phyloP scores from a whole-genome alignment of 2,113 vertebrate species.

The Harpagus bidentatus region DNA sequence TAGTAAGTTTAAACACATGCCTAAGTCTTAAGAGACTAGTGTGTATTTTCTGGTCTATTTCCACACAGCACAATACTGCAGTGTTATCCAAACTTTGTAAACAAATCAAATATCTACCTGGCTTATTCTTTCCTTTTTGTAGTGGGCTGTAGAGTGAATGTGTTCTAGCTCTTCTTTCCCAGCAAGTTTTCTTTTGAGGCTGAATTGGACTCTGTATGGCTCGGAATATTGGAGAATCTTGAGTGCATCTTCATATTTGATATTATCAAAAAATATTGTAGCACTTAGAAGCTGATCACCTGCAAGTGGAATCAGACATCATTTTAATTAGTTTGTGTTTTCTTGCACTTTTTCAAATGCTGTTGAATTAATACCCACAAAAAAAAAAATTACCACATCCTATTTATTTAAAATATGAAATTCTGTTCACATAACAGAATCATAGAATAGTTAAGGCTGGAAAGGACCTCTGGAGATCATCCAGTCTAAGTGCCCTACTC shows the following conservation, averaged over 20 bases:
- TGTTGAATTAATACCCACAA: neutral
- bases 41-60: neutral
- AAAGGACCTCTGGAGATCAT: neutral
- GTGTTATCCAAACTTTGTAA: neutral
- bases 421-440: neutral
- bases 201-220: conserved; percentile 89
- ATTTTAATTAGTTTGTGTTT: neutral
- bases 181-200: conserved; percentile 81
- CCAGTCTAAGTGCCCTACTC: neutral
- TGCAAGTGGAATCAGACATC: conserved; percentile 50
- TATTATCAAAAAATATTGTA: conserved; percentile 92
- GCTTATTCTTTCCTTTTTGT: conserved; percentile 54
- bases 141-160: neutral
- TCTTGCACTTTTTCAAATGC: neutral
- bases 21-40: neutral
- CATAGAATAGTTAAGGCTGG: neutral
- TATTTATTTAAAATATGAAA: neutral
- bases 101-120: conserved; percentile 2
- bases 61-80: neutral
- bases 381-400: neutral
- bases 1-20: neutral
- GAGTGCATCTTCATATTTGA: conserved; percentile 92
- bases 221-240: conserved; percentile 94
- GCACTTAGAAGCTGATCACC: conserved; percentile 95
- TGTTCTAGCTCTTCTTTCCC: conserved; percentile 57